Conservation (phyloP, 2,797 vertebrate species). For the Simalia tracyae region DNA sequence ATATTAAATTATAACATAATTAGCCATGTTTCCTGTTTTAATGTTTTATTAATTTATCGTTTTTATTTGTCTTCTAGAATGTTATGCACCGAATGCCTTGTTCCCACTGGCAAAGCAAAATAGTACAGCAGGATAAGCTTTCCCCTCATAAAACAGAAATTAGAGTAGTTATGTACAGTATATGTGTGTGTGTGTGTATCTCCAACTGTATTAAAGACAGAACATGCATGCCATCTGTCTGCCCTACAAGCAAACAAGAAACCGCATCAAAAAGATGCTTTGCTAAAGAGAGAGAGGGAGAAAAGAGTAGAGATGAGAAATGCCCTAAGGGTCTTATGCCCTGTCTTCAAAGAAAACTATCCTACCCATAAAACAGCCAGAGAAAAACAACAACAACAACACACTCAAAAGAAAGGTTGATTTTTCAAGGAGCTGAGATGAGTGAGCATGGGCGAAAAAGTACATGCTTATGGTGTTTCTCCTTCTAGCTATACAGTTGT, state of each 20-base stretch:
- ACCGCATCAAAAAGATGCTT: not conserved
- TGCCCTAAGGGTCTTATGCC: not conserved
- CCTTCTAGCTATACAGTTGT: not conserved
- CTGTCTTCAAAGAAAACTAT: not conserved
- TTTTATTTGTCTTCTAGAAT: not conserved
- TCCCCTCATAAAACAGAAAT: not conserved
- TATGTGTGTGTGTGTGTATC: not conserved
- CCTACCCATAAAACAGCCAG: not conserved
- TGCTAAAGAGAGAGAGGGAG: not conserved
- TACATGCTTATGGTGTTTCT: not conserved
- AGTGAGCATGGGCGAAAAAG: not conserved
- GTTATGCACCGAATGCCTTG: not conserved
- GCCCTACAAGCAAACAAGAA: not conserved
- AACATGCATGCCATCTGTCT: slow-evolving; percentile 5
- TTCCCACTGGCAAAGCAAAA: not conserved
- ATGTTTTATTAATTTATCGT: not conserved
- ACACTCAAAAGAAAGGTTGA: not conserved
- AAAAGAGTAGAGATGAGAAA: not conserved
- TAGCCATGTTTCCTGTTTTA: not conserved
- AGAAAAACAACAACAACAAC: not conserved
- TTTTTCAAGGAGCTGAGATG: not conserved
- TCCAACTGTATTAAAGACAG: not conserved
- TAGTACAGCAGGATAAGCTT: not conserved
- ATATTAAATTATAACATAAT: too few species aligned
- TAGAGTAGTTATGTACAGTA: not conserved